Evolutionary conservation across 2,888 invertebrate genomes (phyloP), one percentile per base, ranked within the genome.

Genomic region (Helicoverpa assulta): DNA sequence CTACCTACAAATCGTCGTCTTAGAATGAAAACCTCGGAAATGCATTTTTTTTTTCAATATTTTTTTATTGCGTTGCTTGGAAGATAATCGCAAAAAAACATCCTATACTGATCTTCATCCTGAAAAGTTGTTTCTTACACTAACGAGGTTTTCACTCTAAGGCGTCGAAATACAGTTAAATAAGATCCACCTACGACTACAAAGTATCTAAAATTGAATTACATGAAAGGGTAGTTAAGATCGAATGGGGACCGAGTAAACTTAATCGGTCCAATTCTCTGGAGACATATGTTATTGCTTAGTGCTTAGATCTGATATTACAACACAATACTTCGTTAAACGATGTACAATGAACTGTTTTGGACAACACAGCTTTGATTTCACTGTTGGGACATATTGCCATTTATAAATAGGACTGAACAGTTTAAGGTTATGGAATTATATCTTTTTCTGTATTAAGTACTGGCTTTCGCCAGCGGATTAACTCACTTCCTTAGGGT

Each of bases 261-360:
- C 66, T 73, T 73, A 80, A 82, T 76, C 66, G 73, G 43, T 62
- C 47, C 21, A 73, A 70, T 67, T 51, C 82, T 53, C 82, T 0
- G 7, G 53, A n/a, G 80, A 70, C 62, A 70, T 21, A 62, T 62
- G 59, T 59, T 72, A 79, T 70, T 79, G 65, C 79, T 76, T 54
- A 59, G 37, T 52, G 61, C 62, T 79, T 67, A 63, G 56, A 21
- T 26, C 8, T 56, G 7, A 29, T 67, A 75, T 68, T 63, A 53
- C 8, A 12, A 50, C 52, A 74, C 56, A 69, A 80, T 74, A 71
- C 53, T 67, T 70, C 26, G 21, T 62, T 68, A 56, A 66, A 56
- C 21, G 26, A n/a, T 70, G 29, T 67, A 26, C 14, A 16, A 60
- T 67, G 16, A 6, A 43, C 43, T 43, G 16, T 43, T 43, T 43